These are phyloP conservation scores for Xylota segnis DNA, from an alignment of 2,888 invertebrate species.

Conservation along the genomic window DNA sequence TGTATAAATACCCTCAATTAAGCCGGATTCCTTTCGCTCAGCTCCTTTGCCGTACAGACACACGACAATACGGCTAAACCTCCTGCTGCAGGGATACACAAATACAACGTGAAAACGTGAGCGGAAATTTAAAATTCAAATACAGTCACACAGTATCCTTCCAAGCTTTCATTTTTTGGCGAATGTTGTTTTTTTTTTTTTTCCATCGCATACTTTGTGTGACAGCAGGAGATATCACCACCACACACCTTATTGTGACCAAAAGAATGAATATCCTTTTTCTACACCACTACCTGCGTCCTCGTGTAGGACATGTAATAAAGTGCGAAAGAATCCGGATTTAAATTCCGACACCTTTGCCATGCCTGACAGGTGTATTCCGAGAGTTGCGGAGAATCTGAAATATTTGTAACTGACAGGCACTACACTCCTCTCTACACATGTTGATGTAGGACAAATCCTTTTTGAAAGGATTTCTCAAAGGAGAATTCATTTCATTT, in stretches of 20 bases:
- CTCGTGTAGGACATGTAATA: constrained; percentile 70
- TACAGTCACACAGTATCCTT: constrained; percentile 49
- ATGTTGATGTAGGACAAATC: constrained; percentile 22
- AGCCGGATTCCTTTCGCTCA: constrained; percentile 71
- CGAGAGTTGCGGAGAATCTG: constrained; percentile 20
- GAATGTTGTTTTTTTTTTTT: too few relatives aligned
- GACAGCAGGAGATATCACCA: constrained; percentile 57
- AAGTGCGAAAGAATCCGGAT: constrained; percentile 70
- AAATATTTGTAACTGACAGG: constrained; percentile 66
- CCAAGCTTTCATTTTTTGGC: constrained; percentile 50
- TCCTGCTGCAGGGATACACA: constrained; percentile 42
- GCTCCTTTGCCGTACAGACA: constrained; percentile 46
- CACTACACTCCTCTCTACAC: constrained; percentile 7
- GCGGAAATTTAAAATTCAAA: constrained; percentile 79
- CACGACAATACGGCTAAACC: constrained; percentile 38
- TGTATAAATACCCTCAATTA: constrained; percentile 76
- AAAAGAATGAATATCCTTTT: constrained; percentile 56
- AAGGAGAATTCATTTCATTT: constrained; percentile 50
- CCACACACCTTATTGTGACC: constrained; percentile 63
- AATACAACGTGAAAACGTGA: constrained; percentile 61
- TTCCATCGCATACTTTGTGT: constrained; percentile 37
- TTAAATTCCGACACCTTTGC: constrained; percentile 74
- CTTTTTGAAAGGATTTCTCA: constrained; percentile 43
- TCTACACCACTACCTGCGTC: constrained; percentile 3
- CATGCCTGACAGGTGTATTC: constrained; percentile 74